Percentiles rank a stretch among this genome's conserved stretches.
Conservation (phyloP, 2,113 vertebrate species). For the Camelus bactrianus region DNA sequence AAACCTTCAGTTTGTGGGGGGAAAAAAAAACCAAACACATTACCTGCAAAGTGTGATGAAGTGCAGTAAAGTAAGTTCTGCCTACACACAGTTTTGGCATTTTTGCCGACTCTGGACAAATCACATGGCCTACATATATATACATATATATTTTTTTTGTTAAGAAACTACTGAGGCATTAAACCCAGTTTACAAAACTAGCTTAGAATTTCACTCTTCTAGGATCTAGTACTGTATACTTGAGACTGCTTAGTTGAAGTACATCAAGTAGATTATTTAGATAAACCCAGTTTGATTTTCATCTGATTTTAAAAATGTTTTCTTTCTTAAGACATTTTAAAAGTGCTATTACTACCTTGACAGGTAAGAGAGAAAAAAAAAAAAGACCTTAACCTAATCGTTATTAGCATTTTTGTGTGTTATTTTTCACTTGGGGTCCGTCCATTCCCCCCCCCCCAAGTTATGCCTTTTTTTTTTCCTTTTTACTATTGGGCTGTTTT, state of each 20-base stretch:
- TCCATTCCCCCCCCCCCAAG: rapidly evolving
- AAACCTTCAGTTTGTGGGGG: neutral
- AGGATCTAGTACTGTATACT: neutral
- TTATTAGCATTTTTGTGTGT: neutral
- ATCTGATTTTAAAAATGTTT: neutral
- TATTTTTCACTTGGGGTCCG: neutral
- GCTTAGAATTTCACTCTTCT: neutral
- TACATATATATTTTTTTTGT: neutral
- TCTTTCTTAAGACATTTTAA: neutral
- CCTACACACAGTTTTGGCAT: neutral
- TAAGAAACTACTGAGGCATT: neutral
- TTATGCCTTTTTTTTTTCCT: neutral
- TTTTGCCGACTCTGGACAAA: neutral
- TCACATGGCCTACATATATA: neutral
- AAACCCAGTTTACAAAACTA: neutral
- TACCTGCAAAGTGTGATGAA: neutral
- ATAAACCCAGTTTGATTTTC: neutral
- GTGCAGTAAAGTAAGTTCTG: neutral
- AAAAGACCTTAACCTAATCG: neutral
- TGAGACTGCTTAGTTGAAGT: neutral
- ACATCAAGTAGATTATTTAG: neutral
- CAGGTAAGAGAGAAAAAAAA: neutral
- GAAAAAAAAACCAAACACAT: neutral
- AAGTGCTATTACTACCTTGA: neutral
- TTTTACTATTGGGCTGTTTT: neutral